Evolutionary conservation across 2,113 vertebrate genomes (phyloP).

Genomic region (Hucho hucho): DNA sequence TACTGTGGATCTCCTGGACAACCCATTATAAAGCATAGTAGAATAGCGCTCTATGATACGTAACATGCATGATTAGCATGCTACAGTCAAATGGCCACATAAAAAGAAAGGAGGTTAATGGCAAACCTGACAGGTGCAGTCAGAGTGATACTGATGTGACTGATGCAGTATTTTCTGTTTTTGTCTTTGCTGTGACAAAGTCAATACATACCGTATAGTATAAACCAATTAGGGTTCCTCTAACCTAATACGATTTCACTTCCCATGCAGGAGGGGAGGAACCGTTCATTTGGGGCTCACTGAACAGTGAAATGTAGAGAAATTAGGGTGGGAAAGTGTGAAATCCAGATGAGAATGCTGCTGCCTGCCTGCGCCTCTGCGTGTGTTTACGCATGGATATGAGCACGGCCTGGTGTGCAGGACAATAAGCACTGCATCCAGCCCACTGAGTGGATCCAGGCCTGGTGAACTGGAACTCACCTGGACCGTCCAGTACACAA

Average conservation of each 20-base stretch:
- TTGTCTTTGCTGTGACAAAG: too few species aligned
- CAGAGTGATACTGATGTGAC: too few species aligned
- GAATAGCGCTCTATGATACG: neutral
- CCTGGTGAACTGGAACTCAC: conserved; percentile 45
- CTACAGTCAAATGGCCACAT: too few species aligned
- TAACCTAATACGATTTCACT: neutral
- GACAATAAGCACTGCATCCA: conserved; percentile 9
- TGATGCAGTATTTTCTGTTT: too few species aligned
- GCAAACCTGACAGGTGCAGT: too few species aligned
- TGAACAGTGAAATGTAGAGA: conserved; percentile 42
- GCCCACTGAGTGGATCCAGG: conserved; percentile 23
- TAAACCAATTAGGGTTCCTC: too few species aligned
- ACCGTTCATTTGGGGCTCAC: conserved; percentile 14
- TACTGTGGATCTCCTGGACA: neutral
- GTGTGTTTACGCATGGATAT: conserved; percentile 20
- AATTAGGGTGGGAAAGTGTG: conserved; percentile 44
- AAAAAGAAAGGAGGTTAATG: too few species aligned
- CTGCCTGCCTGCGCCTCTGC: neutral
- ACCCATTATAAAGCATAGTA: neutral
- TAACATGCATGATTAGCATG: neutral
- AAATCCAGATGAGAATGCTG: conserved; percentile 36
- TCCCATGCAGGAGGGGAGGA: conserved; percentile 2
- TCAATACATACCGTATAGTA: too few species aligned
- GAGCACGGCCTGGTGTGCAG: conserved; percentile 8
- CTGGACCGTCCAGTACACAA: conserved; percentile 20